These are phyloP conservation scores for Trididemnum clinides DNA, from an alignment of 23 tunicate species.

Conservation along the genomic window DNA sequence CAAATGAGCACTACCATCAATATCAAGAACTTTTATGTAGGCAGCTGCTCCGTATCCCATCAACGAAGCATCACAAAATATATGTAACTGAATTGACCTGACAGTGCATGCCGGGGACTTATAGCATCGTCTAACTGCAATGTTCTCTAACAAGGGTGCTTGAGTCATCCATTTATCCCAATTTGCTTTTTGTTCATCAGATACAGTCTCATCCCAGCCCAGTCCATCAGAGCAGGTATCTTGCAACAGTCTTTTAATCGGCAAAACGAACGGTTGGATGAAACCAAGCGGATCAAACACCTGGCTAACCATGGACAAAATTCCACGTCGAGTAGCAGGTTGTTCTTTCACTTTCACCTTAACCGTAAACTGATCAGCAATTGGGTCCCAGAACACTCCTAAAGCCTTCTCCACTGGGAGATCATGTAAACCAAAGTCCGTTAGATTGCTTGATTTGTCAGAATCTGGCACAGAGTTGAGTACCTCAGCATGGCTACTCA, in stretches of 20 bases:
- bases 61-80: conserved; percentile 35
- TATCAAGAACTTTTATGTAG: conserved; percentile 9
- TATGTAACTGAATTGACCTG: neutral
- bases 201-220: conserved; percentile 31
- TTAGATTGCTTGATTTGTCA: too few species aligned
- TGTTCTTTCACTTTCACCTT: neutral
- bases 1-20: neutral
- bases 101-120: neutral
- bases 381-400: conserved; percentile 41
- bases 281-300: conserved; percentile 26
- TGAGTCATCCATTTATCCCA: neutral
- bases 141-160: neutral
- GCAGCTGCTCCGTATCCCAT: conserved; percentile 42
- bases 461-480: neutral
- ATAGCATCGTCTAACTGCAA: conserved; percentile 20
- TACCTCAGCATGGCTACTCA: neutral
- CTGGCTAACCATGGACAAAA: conserved; percentile 15
- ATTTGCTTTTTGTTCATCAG: neutral
- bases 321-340: conserved; percentile 14
- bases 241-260: conserved; percentile 27
- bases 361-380: conserved; percentile 12
- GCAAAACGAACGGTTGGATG: conserved; percentile 12
- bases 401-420: conserved; percentile 40
- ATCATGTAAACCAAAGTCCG: neutral
- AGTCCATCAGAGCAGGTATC: neutral